Evolutionary conservation across 1,140 invertebrate species (phyloP).

Genomic region (Hypothenemus hampei): DNA sequence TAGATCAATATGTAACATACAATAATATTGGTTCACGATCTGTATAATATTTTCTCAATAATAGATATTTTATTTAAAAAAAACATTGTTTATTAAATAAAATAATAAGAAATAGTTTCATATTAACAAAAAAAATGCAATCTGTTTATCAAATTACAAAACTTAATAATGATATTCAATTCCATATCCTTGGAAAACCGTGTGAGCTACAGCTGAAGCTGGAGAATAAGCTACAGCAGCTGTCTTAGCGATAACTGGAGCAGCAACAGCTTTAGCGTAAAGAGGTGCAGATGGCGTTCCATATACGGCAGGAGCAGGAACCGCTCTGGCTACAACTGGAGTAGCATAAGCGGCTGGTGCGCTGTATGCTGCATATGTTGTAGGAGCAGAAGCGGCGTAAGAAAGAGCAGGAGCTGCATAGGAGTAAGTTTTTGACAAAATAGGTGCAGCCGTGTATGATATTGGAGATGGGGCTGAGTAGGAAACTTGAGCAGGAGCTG

Average conservation of each 20-base stretch:
- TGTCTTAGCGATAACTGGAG: slow-evolving; percentile 21
- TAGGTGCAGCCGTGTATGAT: slow-evolving; percentile 12
- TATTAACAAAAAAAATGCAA: no score
- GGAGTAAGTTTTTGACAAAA: slow-evolving; percentile 28
- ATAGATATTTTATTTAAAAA: no score
- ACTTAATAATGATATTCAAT: slow-evolving; percentile 49
- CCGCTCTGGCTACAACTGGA: slow-evolving; percentile 31
- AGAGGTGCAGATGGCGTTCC: slow-evolving; percentile 18
- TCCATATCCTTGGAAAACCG: slow-evolving; percentile 49
- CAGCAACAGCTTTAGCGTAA: slow-evolving; percentile 31
- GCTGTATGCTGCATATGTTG: slow-evolving; percentile 9
- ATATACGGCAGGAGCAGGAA: slow-evolving; percentile 27
- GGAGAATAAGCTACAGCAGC: slow-evolving; percentile 50
- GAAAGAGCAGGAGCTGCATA: slow-evolving; percentile 10
- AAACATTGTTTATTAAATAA: no score
- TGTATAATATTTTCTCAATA: no score
- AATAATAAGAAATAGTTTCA: no score
- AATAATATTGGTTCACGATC: no score
- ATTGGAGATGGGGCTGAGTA: slow-evolving; percentile 12
- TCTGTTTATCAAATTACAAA: no score
- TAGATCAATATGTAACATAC: no score
- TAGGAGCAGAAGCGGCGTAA: slow-evolving; percentile 28
- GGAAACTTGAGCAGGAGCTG: slow-evolving; percentile 28
- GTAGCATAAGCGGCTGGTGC: slow-evolving; percentile 34
- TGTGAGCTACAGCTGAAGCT: slow-evolving; percentile 51